Percentiles rank a stretch among this genome's conserved stretches.
These are phyloP conservation scores for Euwallacea fornicatus DNA, from an alignment of 1,140 invertebrate species.

Conservation along the genomic window DNA sequence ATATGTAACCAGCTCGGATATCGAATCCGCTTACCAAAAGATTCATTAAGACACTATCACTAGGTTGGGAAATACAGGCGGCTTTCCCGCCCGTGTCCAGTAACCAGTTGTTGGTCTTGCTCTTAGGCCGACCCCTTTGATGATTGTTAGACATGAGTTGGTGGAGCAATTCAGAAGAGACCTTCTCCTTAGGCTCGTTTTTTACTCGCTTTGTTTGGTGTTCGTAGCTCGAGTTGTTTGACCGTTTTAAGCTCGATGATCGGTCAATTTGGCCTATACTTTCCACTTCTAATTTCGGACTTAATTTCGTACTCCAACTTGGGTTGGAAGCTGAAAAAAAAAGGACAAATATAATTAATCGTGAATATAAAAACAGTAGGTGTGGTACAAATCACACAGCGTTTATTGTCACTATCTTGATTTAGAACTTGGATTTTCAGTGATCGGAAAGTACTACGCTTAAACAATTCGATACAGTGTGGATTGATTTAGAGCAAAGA, in stretches of 20 bases:
- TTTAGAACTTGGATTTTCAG: too few species aligned
- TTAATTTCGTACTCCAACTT: slow-evolving; percentile 40
- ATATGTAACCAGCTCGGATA: slow-evolving; percentile 85
- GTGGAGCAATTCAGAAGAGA: slow-evolving; percentile 56
- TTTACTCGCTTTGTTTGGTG: slow-evolving; percentile 46
- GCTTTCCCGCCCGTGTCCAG: slow-evolving; percentile 49
- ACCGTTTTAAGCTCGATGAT: slow-evolving; percentile 44
- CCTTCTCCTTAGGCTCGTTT: slow-evolving; percentile 50
- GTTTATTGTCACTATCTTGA: too few species aligned
- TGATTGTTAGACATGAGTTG: slow-evolving; percentile 57
- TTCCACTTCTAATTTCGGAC: slow-evolving; percentile 33
- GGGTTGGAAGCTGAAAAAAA: slow-evolving; percentile 8
- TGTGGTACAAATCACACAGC: too few species aligned
- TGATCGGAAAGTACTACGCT: too few species aligned
- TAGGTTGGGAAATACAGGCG: slow-evolving; percentile 54
- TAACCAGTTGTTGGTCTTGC: slow-evolving; percentile 47
- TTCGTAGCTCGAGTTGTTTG: slow-evolving; percentile 43
- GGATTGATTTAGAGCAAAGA: too few species aligned
- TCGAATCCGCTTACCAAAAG: slow-evolving; percentile 89
- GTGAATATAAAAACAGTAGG: too few species aligned
- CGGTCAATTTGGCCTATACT: slow-evolving; percentile 33
- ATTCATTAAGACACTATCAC: slow-evolving; percentile 85
- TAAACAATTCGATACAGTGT: too few species aligned
- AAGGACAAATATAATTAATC: too few species aligned
- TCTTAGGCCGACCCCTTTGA: slow-evolving; percentile 46